Conservation (phyloP, 1,140 invertebrate species). For the Heliconius congener region DNA sequence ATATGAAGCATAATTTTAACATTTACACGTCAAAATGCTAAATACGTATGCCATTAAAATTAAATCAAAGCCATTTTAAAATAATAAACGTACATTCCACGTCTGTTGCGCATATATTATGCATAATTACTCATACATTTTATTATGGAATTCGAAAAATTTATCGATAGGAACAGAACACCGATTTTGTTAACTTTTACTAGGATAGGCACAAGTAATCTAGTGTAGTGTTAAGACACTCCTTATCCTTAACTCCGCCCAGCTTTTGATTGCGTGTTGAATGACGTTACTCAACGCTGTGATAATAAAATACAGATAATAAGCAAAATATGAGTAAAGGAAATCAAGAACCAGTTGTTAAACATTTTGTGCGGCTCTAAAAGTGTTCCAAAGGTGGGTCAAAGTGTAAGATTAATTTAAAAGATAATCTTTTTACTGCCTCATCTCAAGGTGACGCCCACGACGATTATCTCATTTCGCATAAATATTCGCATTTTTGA, state of each 20-base stretch:
- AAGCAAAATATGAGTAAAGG: neutral
- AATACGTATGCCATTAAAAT: slow-evolving; percentile 3
- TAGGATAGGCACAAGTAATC: neutral
- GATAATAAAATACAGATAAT: too few relatives aligned
- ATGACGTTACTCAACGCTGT: neutral
- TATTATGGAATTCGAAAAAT: neutral
- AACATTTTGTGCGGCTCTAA: slow-evolving; percentile 31
- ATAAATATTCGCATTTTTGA: slow-evolving; percentile 35
- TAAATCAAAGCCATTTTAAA: slow-evolving; percentile 1
- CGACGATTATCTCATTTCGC: slow-evolving; percentile 39
- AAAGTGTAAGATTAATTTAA: slow-evolving; percentile 45
- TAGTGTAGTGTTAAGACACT: neutral
- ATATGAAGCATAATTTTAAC: neutral
- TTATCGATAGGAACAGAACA: neutral
- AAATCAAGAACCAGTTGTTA: slow-evolving; percentile 27
- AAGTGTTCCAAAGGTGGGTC: slow-evolving; percentile 38
- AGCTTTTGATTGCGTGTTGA: neutral
- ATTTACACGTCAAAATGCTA: slow-evolving; percentile 4
- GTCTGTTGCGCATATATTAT: neutral
- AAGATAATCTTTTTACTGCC: slow-evolving; percentile 42
- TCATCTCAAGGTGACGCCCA: slow-evolving; percentile 51
- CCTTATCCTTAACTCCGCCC: neutral
- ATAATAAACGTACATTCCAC: slow-evolving; percentile 6
- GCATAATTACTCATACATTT: neutral
- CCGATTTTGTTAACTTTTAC: neutral